A percentile compares a stretch with the other conserved stretches of the same genome.
Conservation (phyloP, 2,797 vertebrate species). For the Adelosebastes latens region DNA sequence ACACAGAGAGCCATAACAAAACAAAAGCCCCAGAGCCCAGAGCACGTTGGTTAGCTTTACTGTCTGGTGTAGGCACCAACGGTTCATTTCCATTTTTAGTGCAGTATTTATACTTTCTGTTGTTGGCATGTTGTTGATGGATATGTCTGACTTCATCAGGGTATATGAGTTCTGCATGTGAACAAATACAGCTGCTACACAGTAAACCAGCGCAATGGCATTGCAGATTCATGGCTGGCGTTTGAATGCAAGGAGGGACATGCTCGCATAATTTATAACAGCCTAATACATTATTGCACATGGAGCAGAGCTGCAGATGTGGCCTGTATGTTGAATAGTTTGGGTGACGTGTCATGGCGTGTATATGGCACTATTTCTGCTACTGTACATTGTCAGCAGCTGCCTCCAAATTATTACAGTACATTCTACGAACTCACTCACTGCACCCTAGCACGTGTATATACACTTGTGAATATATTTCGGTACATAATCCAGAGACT, state of each 20-base stretch:
- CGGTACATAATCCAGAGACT: background rate
- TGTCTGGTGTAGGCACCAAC: background rate
- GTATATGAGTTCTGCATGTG: background rate
- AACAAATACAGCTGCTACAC: background rate
- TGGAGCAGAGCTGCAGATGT: background rate
- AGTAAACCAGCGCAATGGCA: background rate
- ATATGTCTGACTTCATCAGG: conserved; percentile 16
- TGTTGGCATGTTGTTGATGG: conserved; percentile 13
- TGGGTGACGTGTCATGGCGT: background rate
- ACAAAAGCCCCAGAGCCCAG: background rate
- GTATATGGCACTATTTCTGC: background rate
- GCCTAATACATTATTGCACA: background rate
- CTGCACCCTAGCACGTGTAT: background rate
- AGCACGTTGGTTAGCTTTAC: background rate
- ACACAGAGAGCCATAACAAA: background rate
- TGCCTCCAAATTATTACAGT: background rate
- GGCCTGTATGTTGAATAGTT: background rate
- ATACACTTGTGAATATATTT: background rate
- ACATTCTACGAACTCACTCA: background rate
- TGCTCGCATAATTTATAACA: background rate
- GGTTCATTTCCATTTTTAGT: conserved; percentile 6
- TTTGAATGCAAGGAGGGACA: conserved; percentile 9
- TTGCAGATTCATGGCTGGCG: background rate
- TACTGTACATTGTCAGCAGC: background rate
- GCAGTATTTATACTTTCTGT: background rate